Evolutionary conservation across 2,888 invertebrate genomes (phyloP), one percentile per base, ranked within the genome.

Genomic region (Pantelozetes paolii): DNA sequence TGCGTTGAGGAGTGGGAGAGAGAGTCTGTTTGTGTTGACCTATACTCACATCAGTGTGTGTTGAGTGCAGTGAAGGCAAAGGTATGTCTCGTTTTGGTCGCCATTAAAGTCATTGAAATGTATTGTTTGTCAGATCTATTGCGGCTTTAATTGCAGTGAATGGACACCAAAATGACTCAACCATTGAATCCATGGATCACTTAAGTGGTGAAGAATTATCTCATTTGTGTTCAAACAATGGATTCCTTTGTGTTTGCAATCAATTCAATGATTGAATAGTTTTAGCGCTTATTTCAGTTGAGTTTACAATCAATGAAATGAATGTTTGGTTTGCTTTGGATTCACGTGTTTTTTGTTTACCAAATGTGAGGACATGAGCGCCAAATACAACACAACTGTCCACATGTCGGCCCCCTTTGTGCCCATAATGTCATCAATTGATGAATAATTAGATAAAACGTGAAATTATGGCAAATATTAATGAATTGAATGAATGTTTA

Each of bases 251-350:
- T n/a, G 9, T 28, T 42, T 8, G 15, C 48, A 48, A 32, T 30
- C 26, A 32, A 11, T 62, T 54, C 18, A 32, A 15, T 32, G 18
- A 62, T 32, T 32, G 9, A 32, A 62, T 2, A 62, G 59, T 62
- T 67, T 67, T 67, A 67, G 67, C 67, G 67, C 67, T 67, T 62
- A 32, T 62, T 62, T 62, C 32, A 62, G 26, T 13, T 26, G 54
- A 54, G n/a, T 54, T 54, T 54, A 3, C 45, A 45, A 13, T 45
- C 45, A n/a, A 45, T 45, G 3, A n/a, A 36, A n/a, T n/a, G n/a
- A n/a, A n/a, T n/a, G n/a, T n/a, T n/a, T n/a, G 5, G 36, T 36
- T 36, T 36, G 36, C 36, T 36, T 36, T 54, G 45, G 54, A 26
- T 20, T 54, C 54, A 54, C 54, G 54, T 54, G 54, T 45, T 54